Evolutionary conservation across 1,140 invertebrate species (phyloP).

Genomic region (Dendroctonus valens): DNA sequence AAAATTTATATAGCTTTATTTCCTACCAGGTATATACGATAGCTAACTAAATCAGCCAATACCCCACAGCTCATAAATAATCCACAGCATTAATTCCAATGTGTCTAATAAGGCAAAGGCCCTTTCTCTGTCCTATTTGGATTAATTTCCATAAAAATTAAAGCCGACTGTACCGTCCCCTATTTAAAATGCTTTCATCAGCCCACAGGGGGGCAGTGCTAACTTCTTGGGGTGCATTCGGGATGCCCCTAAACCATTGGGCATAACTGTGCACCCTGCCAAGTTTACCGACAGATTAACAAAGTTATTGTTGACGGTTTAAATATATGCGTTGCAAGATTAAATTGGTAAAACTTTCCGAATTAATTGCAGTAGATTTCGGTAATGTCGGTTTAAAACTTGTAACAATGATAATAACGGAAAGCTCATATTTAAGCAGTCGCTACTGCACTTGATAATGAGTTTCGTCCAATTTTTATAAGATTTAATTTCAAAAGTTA

Average conservation of each 20-base stretch:
- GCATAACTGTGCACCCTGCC: constrained; percentile 12
- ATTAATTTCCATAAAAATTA: constrained; percentile 34
- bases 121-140: constrained; percentile 10
- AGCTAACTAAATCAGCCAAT: no score
- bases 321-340: constrained; percentile 27
- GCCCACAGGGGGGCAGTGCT: constrained; percentile 14
- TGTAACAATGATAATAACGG: no score
- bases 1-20: no score
- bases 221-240: constrained; percentile 21
- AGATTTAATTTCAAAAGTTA: no score
- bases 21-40: no score
- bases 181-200: constrained; percentile 27
- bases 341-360: neutral
- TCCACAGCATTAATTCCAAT: neutral
- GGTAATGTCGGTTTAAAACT: no score
- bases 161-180: constrained; percentile 16
- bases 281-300: constrained; percentile 38
- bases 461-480: no score
- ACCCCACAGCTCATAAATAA: no score
- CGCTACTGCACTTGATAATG: no score
- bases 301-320: constrained; percentile 34
- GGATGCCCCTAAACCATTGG: constrained; percentile 8
- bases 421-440: no score
- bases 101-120: constrained; percentile 13
- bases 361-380: no score